Conservation (phyloP, 2,888 invertebrate genomes). For the Agrotis exclamationis region DNA sequence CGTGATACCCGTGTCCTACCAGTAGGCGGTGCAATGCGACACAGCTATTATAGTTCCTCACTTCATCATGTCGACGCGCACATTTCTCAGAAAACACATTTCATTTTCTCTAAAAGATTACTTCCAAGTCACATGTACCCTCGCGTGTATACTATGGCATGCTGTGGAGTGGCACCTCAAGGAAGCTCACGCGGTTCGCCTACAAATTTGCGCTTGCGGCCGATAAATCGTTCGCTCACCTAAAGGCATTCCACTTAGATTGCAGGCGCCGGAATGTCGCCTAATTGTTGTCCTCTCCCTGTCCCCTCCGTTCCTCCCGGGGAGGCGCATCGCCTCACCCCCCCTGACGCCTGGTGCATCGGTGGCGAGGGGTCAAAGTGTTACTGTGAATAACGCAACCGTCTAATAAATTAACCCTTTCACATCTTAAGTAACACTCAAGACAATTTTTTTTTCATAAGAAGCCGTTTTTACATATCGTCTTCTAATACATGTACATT, state of each 20-base stretch:
- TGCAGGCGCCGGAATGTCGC: constrained; percentile 71
- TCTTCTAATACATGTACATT: no score
- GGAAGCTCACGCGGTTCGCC: constrained; percentile 28
- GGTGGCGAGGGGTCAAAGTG: constrained; percentile 27
- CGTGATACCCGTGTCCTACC: no score
- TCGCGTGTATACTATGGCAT: no score
- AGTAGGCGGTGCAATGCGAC: no score
- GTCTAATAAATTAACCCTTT: constrained; percentile 3
- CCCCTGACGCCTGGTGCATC: constrained; percentile 15
- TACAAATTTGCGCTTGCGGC: constrained; percentile 59
- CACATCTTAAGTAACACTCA: background rate
- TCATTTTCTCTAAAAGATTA: background rate
- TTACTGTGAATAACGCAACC: constrained; percentile 13
- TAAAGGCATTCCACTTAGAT: constrained; percentile 73
- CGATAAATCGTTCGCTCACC: constrained; percentile 66
- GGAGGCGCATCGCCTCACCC: background rate
- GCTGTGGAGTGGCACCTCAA: background rate
- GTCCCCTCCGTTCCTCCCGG: background rate
- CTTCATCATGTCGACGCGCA: no score
- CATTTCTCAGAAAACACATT: background rate
- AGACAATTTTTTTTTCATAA: background rate
- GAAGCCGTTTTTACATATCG: background rate
- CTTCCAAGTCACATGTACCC: no score
- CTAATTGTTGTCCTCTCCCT: constrained; percentile 68
- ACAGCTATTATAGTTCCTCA: no score